These are phyloP conservation scores for Capreolus pygargus DNA, from an alignment of 2,113 vertebrate genomes.

Conservation along the genomic window DNA sequence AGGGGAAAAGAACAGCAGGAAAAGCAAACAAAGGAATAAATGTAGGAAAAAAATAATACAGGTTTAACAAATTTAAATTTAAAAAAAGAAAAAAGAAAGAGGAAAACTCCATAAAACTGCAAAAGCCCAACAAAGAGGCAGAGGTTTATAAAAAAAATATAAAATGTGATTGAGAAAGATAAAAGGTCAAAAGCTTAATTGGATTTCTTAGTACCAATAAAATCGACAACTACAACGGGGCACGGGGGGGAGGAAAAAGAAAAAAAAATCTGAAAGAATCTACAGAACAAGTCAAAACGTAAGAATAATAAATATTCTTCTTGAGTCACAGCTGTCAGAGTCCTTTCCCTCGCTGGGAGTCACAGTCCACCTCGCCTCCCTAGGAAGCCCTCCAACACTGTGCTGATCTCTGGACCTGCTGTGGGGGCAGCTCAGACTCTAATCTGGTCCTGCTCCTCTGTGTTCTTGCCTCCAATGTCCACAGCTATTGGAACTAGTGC, in stretches of 20 bases:
- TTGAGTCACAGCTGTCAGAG: background rate
- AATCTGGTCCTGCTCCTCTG: background rate
- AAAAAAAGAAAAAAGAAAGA: background rate
- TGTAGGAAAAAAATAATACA: background rate
- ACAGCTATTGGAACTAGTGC: background rate
- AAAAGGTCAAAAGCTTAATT: background rate
- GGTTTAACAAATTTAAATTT: background rate
- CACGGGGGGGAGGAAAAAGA: accelerated
- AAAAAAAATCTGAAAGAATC: background rate
- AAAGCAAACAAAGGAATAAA: background rate
- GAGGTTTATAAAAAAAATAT: background rate
- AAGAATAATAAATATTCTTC: background rate
- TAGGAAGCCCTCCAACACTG: background rate
- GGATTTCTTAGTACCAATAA: background rate
- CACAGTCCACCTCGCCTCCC: background rate
- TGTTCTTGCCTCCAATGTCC: background rate
- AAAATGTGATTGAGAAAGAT: background rate
- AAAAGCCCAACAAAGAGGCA: background rate
- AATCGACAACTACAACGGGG: background rate
- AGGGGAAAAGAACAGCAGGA: background rate
- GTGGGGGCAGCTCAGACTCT: background rate
- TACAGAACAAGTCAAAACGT: background rate
- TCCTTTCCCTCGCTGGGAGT: background rate
- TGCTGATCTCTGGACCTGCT: background rate
- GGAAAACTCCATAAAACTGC: background rate